Conservation (phyloP, 2,797 vertebrate species). For the Falco cherrug region DNA sequence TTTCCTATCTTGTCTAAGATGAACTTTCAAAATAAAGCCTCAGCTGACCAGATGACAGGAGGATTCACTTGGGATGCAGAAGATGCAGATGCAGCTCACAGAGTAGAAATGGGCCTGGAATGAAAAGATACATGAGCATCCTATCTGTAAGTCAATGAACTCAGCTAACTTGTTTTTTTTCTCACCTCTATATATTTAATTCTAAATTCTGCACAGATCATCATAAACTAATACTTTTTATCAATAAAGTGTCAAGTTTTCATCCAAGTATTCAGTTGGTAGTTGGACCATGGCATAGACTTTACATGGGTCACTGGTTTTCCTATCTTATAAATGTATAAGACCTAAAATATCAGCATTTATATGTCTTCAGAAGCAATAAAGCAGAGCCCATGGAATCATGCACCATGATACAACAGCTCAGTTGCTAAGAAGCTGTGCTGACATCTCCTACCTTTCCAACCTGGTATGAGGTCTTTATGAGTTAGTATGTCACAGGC, state of each 20-base stretch:
- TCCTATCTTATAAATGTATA: neutral
- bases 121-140: neutral
- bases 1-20: neutral
- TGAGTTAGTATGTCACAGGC: neutral
- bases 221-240: neutral
- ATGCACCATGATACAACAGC: accelerated
- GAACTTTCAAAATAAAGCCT: neutral
- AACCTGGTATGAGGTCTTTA: neutral
- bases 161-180: neutral
- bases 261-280: neutral
- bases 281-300: neutral
- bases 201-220: neutral
- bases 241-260: neutral
- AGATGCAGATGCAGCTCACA: neutral
- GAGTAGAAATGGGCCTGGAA: neutral
- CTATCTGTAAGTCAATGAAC: neutral
- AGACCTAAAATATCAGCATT: neutral
- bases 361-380: neutral
- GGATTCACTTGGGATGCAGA: neutral
- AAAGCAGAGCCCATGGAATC: neutral
- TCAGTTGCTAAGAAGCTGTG: neutral
- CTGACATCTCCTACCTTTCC: neutral
- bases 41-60: neutral
- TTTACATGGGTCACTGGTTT: neutral
- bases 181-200: neutral